A percentile compares a stretch with the other conserved stretches of the same genome.
Evolutionary conservation across 2,888 invertebrate genomes (phyloP).

Genomic region (Helobdella robusta): DNA sequence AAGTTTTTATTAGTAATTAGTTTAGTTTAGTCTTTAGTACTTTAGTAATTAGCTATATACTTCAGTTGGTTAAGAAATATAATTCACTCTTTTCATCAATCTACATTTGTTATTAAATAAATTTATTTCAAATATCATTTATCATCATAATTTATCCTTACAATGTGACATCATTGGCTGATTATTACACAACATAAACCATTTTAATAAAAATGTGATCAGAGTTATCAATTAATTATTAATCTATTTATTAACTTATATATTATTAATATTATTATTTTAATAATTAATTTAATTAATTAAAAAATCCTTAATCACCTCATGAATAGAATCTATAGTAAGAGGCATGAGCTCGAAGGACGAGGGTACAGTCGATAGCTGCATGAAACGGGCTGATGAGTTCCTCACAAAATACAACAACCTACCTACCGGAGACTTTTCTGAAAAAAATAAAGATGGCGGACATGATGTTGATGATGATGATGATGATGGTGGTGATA

Average conservation of each 20-base stretch:
- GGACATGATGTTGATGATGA: conserved; percentile 3
- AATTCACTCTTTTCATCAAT: too few species aligned
- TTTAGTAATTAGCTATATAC: too few species aligned
- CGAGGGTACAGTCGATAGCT: background rate
- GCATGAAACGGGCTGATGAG: background rate
- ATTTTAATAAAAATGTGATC: background rate
- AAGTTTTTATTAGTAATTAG: too few species aligned
- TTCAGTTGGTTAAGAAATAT: too few species aligned
- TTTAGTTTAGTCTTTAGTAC: too few species aligned
- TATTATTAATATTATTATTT: too few species aligned
- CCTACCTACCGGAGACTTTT: background rate
- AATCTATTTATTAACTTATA: too few species aligned
- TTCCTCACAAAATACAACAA: conserved; percentile 8
- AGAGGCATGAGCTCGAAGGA: conserved; percentile 1
- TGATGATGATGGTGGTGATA: background rate
- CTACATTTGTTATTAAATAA: too few species aligned
- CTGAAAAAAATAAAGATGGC: background rate
- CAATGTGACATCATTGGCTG: background rate
- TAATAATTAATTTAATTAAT: background rate
- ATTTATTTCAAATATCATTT: too few species aligned
- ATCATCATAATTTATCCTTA: too few species aligned
- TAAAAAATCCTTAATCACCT: too few species aligned
- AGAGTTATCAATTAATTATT: too few species aligned
- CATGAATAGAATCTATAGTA: conserved; percentile 1
- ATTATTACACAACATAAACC: background rate